Percentiles rank a stretch among this genome's conserved stretches.
These are phyloP conservation scores for Habroteleia sp. DNA, from an alignment of 2,888 invertebrate genomes.

Conservation along the genomic window DNA sequence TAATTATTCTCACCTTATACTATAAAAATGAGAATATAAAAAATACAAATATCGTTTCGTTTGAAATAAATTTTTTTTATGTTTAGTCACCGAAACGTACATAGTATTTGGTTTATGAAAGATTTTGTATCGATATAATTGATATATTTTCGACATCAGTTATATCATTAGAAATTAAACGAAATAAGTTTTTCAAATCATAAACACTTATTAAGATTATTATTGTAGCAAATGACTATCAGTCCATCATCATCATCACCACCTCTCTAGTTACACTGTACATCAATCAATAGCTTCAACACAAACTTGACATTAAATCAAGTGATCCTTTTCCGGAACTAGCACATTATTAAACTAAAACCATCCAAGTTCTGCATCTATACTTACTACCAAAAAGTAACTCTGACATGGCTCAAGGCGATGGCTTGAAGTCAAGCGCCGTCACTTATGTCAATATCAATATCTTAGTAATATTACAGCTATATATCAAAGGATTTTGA, in stretches of 20 bases:
- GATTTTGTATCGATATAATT: no score
- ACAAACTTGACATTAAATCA: constrained; percentile 43
- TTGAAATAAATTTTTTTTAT: no score
- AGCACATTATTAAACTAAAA: constrained; percentile 50
- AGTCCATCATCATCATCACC: constrained; percentile 44
- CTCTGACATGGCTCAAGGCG: constrained; percentile 28
- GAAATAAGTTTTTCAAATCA: constrained; percentile 3
- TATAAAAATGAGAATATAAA: constrained; percentile 3
- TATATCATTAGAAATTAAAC: no score
- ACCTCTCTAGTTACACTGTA: constrained; percentile 21
- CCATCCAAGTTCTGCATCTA: constrained; percentile 36
- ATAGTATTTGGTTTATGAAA: no score
- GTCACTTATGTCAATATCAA: constrained; percentile 59
- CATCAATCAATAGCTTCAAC: constrained; percentile 43
- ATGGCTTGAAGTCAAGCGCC: constrained; percentile 41
- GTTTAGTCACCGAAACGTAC: no score
- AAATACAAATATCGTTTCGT: no score
- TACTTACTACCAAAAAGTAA: constrained; percentile 40
- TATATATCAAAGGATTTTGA: constrained; percentile 34
- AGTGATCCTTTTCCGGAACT: constrained; percentile 43
- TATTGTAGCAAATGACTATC: constrained; percentile 40
- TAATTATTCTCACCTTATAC: no score
- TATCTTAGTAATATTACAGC: constrained; percentile 48
- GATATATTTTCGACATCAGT: no score
- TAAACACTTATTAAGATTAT: constrained; percentile 14